Evolutionary conservation across 1,140 invertebrate species (phyloP).

Genomic region (Oedothorax gibbosus): DNA sequence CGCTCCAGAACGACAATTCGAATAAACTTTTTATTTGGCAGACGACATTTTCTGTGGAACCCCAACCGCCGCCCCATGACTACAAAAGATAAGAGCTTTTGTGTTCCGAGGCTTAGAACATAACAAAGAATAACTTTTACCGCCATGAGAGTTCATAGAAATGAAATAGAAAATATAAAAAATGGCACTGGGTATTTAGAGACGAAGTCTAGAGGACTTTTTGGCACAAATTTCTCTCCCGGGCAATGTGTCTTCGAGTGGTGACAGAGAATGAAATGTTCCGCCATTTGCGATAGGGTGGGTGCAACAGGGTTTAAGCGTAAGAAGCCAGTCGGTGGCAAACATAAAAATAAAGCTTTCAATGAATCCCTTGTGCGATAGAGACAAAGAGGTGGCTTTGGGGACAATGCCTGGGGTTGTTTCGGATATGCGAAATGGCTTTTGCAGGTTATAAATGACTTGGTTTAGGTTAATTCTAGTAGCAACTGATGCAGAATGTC

Average conservation of each 20-base stretch:
- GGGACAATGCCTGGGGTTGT: too few relatives aligned
- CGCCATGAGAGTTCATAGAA: neutral
- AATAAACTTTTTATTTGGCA: too few relatives aligned
- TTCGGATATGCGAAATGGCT: too few relatives aligned
- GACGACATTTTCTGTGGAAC: slow-evolving; percentile 8
- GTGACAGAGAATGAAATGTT: slow-evolving; percentile 22
- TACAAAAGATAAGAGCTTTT: slow-evolving; percentile 36
- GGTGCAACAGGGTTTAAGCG: neutral
- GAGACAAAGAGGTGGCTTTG: too few relatives aligned
- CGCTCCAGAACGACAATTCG: too few relatives aligned
- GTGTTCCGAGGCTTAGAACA: slow-evolving; percentile 12
- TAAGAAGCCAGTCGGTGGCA: too few relatives aligned
- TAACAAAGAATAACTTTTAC: slow-evolving; percentile 44
- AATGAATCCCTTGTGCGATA: too few relatives aligned
- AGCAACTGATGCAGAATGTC: too few relatives aligned
- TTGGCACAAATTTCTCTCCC: slow-evolving; percentile 21
- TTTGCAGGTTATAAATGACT: too few relatives aligned
- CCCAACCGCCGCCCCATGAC: neutral
- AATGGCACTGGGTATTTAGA: slow-evolving; percentile 31
- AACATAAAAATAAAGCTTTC: too few relatives aligned
- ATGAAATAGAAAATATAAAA: slow-evolving; percentile 1
- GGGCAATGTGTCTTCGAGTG: slow-evolving; percentile 5
- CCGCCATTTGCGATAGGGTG: slow-evolving; percentile 9
- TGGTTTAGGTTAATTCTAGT: too few relatives aligned
- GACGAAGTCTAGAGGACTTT: neutral